Evolutionary conservation across 2,113 vertebrate species (phyloP), one percentile per base, ranked within the genome.

Genomic region (Gila orcuttii): DNA sequence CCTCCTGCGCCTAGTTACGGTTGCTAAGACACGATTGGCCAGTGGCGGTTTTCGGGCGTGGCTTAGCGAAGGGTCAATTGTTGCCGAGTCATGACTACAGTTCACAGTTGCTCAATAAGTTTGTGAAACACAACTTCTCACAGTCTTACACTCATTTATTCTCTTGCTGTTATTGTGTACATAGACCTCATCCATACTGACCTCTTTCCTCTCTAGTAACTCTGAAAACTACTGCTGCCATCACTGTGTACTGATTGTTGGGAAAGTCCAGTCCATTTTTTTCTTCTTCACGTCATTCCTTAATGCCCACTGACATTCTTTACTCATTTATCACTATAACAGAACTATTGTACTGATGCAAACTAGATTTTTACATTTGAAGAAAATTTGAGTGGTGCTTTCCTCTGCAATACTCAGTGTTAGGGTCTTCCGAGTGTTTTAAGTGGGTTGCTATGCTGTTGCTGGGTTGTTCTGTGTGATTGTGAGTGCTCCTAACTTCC

Each of bases 231-330:
- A 52, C n/a, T 52, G 73, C 73, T 75, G 71, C 4, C 6, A 75
- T 36, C 10, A 25, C 91, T 88, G 86, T 87, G 25, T n/a, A 17
- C 19, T 7, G 31, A 45, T 28, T 60, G 77, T 59, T 76, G 73
- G n/a, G n/a, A 57, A 57, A 78, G 17, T 36, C 52, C 6, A 2
- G 1, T 78, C 15, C 12, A 62, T 62, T 79, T 62, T 62, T 55
- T 42, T 17, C 39, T 39, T 39, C 6, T 47, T n/a, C 39, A 12
- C 8, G 2, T 81, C 62, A 82, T 68, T 82, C 42, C 60, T 82
- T 66, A 36, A 21, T 15, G 68, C 79, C 79, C 79, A 82, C 60
- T 55, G 80, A 82, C 80, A 69, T 52, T 69, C 62, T 52, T 69
- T 13, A 60, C 21, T 33, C 55, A 39, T 80, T 80, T 64, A 28